Percentiles rank a stretch among this genome's conserved stretches.
These are phyloP conservation scores for Labeo calbasu DNA, from an alignment of 2,797 vertebrate species.

Conservation along the genomic window DNA sequence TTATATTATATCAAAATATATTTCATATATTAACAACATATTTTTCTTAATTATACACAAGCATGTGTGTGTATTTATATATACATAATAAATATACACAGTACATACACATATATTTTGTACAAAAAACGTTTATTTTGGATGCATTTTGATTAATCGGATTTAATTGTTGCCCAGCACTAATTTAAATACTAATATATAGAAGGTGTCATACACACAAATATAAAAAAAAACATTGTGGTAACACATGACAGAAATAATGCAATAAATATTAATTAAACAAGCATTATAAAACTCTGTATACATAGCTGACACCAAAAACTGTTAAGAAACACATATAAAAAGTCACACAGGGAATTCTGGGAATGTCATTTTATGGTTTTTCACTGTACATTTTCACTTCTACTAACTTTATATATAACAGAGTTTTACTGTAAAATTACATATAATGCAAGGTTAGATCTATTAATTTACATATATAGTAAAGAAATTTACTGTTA, in stretches of 20 bases:
- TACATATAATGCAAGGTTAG: background rate
- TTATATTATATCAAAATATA: no score
- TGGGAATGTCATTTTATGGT: background rate
- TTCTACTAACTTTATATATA: background rate
- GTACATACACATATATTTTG: no score
- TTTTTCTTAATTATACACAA: no score
- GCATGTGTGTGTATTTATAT: no score
- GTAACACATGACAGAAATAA: background rate
- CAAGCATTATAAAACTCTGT: background rate
- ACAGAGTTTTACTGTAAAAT: background rate
- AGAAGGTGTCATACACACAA: background rate
- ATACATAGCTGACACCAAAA: background rate
- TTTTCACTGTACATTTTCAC: background rate
- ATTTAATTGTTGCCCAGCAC: no score
- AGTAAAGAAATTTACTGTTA: background rate
- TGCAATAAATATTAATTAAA: background rate
- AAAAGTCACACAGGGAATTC: background rate
- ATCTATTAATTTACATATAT: background rate
- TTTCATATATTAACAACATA: no score
- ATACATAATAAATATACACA: no score
- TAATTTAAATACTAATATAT: background rate
- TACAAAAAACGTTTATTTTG: no score
- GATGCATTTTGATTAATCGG: no score
- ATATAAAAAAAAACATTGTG: background rate
- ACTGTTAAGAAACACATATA: background rate